Conservation (phyloP, 2,113 vertebrate species). For the Melanotaenia duboulayi region DNA sequence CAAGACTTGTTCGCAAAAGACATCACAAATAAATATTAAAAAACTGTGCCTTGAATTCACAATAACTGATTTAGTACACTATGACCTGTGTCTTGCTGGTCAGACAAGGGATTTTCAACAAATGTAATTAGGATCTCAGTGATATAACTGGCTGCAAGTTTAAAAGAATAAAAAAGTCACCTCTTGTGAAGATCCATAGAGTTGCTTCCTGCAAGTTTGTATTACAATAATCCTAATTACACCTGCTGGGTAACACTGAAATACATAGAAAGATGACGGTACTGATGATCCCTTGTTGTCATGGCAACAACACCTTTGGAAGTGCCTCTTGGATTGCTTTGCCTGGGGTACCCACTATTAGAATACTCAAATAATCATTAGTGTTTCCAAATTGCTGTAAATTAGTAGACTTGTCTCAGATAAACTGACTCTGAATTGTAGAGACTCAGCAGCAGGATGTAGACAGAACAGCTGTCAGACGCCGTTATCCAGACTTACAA, state of each 20-base stretch:
- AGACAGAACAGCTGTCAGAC: slow-evolving; percentile 33
- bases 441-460: slow-evolving; percentile 1
- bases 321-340: slow-evolving; percentile 5
- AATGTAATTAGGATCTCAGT: background rate
- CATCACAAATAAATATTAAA: slow-evolving; percentile 31
- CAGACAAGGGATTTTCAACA: background rate
- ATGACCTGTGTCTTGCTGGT: background rate
- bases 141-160: background rate
- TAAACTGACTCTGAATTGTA: slow-evolving; percentile 9
- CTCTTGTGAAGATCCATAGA: background rate
- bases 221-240: slow-evolving; percentile 10
- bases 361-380: slow-evolving; percentile 13
- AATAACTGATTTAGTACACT: slow-evolving; percentile 8
- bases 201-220: background rate
- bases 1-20: slow-evolving; percentile 6
- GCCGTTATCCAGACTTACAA: slow-evolving; percentile 21
- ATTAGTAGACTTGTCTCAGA: slow-evolving; percentile 20
- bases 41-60: slow-evolving; percentile 7
- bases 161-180: slow-evolving; percentile 9
- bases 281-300: slow-evolving; percentile 29
- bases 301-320: slow-evolving; percentile 29
- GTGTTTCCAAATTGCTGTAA: slow-evolving; percentile 16
- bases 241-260: slow-evolving; percentile 39
- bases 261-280: slow-evolving; percentile 16
- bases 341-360: background rate